Base-by-base conservation (phyloP, 2,888 invertebrate genomes). In the Leptogaster cylindrica region DNA sequence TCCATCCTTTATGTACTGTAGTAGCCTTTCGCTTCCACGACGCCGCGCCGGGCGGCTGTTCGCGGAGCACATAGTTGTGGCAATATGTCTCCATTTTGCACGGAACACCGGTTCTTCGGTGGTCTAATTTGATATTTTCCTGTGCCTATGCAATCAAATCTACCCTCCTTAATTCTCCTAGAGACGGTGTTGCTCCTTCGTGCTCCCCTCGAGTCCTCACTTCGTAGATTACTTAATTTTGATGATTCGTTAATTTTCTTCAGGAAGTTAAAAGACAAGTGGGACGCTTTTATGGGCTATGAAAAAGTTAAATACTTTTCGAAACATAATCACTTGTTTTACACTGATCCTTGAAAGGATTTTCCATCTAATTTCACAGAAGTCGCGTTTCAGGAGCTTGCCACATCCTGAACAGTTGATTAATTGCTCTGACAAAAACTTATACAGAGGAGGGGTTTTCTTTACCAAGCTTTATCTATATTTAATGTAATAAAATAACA, bases 161-260 rank as follows among this genome's bases (percentile, higher is more conserved):
- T 55, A 18, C 31, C 33, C 33, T 25, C 16, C 50, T 27, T 31
- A 31, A 52, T 28, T 52, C n/a, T n/a, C n/a, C n/a, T n/a, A n/a
- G 28, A 18, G 52, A 16, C 52, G 7, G 31, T 16, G 28, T 20
- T 25, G 14, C 55, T 16, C 20, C 14, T 55, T 55, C 39, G 55
- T 55, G n/a, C n/a, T n/a, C n/a, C n/a, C n/a, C n/a, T n/a, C n/a
- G n/a, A n/a, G n/a, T n/a, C n/a, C n/a, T 18, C 2, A 36, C 14
- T 36, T 10, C 36, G 39, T 55, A 39, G 39, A 55, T 55, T 55
- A 36, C 36, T 55, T 55, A 55, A 55, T 55, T 55, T 55, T 55
- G 55, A 55, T 36, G 55, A 39, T 55, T 55, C 55, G 55, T 55
- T 55, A 36, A 55, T 55, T 55, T 36, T 55, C 36, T 36, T 55